Evolutionary conservation across 1,140 invertebrate genomes (phyloP).

Genomic region (Thaumetopoea pityocampa): DNA sequence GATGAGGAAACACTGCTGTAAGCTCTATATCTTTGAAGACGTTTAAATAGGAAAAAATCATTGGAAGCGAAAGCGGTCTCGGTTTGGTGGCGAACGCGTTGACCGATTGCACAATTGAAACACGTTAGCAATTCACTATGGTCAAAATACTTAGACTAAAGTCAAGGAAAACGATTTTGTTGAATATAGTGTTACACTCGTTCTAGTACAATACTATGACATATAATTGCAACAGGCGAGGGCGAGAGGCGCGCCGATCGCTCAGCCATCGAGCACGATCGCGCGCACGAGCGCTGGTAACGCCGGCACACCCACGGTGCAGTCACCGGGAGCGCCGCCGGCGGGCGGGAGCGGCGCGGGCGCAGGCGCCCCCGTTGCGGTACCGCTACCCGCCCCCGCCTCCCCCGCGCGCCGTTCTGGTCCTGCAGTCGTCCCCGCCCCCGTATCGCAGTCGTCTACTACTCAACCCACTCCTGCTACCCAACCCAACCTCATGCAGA

Average conservation of each 20-base stretch:
- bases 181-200: too few species aligned
- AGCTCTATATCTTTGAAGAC: too few species aligned
- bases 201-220: slow-evolving; percentile 1
- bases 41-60: too few species aligned
- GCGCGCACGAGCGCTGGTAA: slow-evolving; percentile 71
- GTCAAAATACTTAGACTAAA: too few species aligned
- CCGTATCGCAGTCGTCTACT: slow-evolving; percentile 51
- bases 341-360: slow-evolving; percentile 19
- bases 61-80: too few species aligned
- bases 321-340: slow-evolving; percentile 50
- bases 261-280: slow-evolving; percentile 59
- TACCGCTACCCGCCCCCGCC: slow-evolving; percentile 33
- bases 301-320: slow-evolving; percentile 52
- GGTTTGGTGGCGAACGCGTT: too few species aligned
- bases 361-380: slow-evolving; percentile 28
- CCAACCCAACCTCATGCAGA: slow-evolving; percentile 87
- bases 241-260: slow-evolving; percentile 67
- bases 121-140: too few species aligned
- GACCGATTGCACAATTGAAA: too few species aligned
- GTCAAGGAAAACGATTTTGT: too few species aligned
- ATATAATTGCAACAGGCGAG: slow-evolving; percentile 47
- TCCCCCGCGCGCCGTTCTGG: slow-evolving; percentile 70
- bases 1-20: too few species aligned
- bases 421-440: slow-evolving; percentile 77
- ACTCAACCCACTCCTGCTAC: slow-evolving; percentile 56